Percentiles rank a stretch among this genome's conserved stretches.
Conservation (phyloP, 2,113 vertebrate species). For the Rattus norvegicus region DNA sequence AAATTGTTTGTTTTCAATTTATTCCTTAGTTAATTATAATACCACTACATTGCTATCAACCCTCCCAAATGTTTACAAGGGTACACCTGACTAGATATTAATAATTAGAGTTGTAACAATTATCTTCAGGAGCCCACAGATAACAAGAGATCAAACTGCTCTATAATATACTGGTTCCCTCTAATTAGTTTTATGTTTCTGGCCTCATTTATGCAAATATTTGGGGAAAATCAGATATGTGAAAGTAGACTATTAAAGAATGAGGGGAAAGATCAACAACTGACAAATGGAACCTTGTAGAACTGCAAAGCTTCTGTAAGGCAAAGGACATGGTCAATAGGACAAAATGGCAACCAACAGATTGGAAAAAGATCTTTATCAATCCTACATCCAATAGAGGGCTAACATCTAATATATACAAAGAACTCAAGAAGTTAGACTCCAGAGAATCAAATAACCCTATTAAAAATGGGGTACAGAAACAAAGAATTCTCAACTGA, state of each 20-base stretch:
- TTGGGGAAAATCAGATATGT: slow-evolving; percentile 32
- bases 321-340: too few species aligned
- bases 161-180: not conserved
- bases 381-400: too few species aligned
- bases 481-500: too few species aligned
- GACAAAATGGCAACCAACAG: too few species aligned
- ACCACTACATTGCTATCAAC: not conserved
- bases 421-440: too few species aligned
- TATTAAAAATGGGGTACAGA: too few species aligned
- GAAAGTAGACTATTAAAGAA: not conserved
- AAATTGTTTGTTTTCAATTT: not conserved
- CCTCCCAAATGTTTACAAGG: not conserved
- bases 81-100: not conserved
- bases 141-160: not conserved
- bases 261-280: not conserved
- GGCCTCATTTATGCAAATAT: not conserved
- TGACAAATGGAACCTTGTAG: too few species aligned
- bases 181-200: not conserved
- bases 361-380: too few species aligned
- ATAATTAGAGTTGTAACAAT: not conserved
- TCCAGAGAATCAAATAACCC: too few species aligned
- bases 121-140: not conserved
- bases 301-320: too few species aligned
- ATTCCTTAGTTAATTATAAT: not conserved
- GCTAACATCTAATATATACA: too few species aligned